Evolutionary conservation across 2,113 vertebrate species (phyloP), one percentile per base, ranked within the genome.

Genomic region (Trachemys scripta): DNA sequence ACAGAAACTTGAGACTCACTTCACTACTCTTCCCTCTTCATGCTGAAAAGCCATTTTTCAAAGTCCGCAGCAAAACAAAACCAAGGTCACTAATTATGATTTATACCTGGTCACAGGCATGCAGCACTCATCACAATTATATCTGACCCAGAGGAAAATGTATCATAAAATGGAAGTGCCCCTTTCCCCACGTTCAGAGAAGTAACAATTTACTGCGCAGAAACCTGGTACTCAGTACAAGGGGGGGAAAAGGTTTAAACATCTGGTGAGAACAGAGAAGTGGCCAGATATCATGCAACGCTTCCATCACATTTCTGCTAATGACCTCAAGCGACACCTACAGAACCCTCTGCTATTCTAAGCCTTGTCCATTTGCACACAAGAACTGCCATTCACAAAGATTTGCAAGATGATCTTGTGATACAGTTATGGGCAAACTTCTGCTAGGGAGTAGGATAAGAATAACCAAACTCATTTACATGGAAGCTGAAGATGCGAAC

Each of bases 401-500:
- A 90, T 10, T 20, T 81, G 53, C 25, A 51, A 49, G 45, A 45
- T 27, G 13, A 47, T 10, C 10, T 3, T 27, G 75, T 27, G 22
- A 29, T 22, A 78, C 5, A 47, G 29, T 59, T 59, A 59, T 59
- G 57, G 75, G 42, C 5, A 45, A 76, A 45, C 42, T 76, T 76
- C 72, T 76, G 75, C 19, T 76, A 45, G 72, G 11, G 22, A 76
- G 38, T 47, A 47, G 42, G 25, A 13, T 8, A 45, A 45, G 22
- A 76, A 76, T 14, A 76, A 76, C 38, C 42, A 25, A 42, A 45
- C 42, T 25, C 22, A 42, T 62, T 87, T 35, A 38, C 45, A 31
- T 53, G 89, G 62, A 91, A 94, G 81, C 85, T 82, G 80, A 91
- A 81, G 84, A 29, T 16, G 80, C 47, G 81, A 88, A 90, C 57